Base-by-base conservation (phyloP, 2,797 vertebrate species). In the Karalla daura region DNA sequence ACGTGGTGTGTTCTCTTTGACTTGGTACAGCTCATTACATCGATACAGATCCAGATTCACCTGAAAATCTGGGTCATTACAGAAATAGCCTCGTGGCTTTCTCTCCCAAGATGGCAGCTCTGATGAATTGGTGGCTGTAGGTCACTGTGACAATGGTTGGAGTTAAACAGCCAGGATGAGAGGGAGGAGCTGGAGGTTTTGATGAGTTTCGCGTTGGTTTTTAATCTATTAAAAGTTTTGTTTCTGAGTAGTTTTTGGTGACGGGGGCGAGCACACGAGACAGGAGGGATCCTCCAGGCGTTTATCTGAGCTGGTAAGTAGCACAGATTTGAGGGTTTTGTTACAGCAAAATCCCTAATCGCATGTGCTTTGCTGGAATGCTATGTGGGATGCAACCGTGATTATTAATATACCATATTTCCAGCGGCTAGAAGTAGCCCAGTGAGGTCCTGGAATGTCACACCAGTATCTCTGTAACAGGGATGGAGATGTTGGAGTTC, bases 51-150 rank as follows among this genome's bases (percentile, higher is more conserved):
- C 71, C 83, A 85, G 76, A 83, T 81, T 89, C 85, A 92, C 89
- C 88, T 92, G 84, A 46, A 78, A 88, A 93, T 90, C 82, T 89
- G 82, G 92, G 92, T 92, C 89, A 89, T 77, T 83, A 87, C 89
- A 88, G 84, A 92, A 93, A 93, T 93, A 94, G 90, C 74, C 61
- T 14, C 43, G 59, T 78, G 63, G 78, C 79, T 78, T 59, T 66
- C 76, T 74, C 80, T 83, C 86, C 76, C 80, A 86, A 91, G 86
- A 92, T 80, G 71, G 85, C 66, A 71, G 77, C 73, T 43, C 53
- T 90, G 87, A 93, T 92, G 81, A 91, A 92, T 88, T 74, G 72
- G 73, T 85, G 73, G 74, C 90, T 92, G 73, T 89, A 76, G 92
- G 89, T 92, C 90, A 92, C 86, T 83, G 76, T 90, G 83, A 91